phyloP scores from a whole-genome alignment of 2,113 vertebrate species.

The Dipodomys ordii region DNA sequence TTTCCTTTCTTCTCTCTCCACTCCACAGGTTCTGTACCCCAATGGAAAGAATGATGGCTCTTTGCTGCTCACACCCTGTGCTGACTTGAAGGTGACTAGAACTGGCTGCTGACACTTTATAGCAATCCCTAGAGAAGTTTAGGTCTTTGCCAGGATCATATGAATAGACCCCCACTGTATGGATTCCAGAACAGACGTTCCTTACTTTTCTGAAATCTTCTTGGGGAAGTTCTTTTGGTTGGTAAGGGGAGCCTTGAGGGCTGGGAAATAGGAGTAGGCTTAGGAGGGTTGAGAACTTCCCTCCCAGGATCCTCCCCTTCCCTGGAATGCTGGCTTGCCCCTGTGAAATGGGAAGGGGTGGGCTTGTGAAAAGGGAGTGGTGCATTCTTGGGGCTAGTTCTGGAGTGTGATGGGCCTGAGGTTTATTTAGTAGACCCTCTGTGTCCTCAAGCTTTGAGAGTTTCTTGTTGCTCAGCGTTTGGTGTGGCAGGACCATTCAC shows the following conservation, averaged over 20 bases:
- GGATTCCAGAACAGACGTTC: background rate
- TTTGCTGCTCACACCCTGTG: background rate
- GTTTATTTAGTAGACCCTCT: background rate
- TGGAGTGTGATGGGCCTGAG: background rate
- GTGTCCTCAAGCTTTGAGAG: background rate
- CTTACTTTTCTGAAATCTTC: background rate
- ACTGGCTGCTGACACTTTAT: background rate
- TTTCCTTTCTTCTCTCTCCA: background rate
- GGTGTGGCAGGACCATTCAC: background rate
- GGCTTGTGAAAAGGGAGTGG: background rate
- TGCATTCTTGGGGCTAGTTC: background rate
- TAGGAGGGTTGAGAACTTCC: no score
- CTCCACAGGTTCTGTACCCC: background rate
- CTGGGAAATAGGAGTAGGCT: no score
- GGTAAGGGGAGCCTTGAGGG: background rate
- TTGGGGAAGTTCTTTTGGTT: background rate
- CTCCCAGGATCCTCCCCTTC: no score
- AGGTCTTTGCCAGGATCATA: background rate
- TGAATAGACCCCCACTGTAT: background rate
- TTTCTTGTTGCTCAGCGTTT: background rate
- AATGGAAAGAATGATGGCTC: background rate
- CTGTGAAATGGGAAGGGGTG: background rate
- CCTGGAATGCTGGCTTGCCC: background rate
- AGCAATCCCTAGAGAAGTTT: background rate
- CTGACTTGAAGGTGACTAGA: background rate